Evolutionary conservation across 2,888 invertebrate species (phyloP).

Genomic region (Drosophila maculinotata): DNA sequence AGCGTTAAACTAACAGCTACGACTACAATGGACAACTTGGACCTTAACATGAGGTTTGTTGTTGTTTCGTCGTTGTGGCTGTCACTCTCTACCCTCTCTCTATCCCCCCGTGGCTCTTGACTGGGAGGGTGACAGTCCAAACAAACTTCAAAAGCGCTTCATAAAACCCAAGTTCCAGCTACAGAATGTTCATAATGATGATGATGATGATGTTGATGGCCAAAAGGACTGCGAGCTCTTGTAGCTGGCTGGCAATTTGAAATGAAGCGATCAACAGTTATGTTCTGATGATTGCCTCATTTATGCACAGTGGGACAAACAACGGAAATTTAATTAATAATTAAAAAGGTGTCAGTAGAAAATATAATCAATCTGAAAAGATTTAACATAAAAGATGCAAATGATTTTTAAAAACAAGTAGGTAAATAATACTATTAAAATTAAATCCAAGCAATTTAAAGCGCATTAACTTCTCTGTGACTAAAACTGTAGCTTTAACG

Average conservation of each 20-base stretch:
- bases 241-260: slow-evolving; percentile 35
- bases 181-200: slow-evolving; percentile 26
- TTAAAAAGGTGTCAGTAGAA: too few species aligned
- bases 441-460: too few species aligned
- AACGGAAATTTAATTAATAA: neutral
- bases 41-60: slow-evolving; percentile 35
- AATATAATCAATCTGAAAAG: too few species aligned
- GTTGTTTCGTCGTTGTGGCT: slow-evolving; percentile 5
- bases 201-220: slow-evolving; percentile 41
- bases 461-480: too few species aligned
- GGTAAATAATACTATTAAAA: too few species aligned
- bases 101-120: slow-evolving; percentile 2
- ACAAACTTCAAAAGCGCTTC: slow-evolving; percentile 58
- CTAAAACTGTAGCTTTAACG: too few species aligned
- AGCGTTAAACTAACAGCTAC: slow-evolving; percentile 79
- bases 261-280: slow-evolving; percentile 58
- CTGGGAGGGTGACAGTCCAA: slow-evolving; percentile 59
- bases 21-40: slow-evolving; percentile 66
- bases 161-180: slow-evolving; percentile 55
- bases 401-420: too few species aligned
- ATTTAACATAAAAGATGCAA: too few species aligned
- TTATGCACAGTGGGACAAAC: slow-evolving; percentile 25
- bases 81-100: neutral
- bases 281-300: slow-evolving; percentile 23
- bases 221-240: slow-evolving; percentile 15